Base-by-base conservation (phyloP, 53 echinoderm and acorn worm species). In the Glandiceps talaboti region DNA sequence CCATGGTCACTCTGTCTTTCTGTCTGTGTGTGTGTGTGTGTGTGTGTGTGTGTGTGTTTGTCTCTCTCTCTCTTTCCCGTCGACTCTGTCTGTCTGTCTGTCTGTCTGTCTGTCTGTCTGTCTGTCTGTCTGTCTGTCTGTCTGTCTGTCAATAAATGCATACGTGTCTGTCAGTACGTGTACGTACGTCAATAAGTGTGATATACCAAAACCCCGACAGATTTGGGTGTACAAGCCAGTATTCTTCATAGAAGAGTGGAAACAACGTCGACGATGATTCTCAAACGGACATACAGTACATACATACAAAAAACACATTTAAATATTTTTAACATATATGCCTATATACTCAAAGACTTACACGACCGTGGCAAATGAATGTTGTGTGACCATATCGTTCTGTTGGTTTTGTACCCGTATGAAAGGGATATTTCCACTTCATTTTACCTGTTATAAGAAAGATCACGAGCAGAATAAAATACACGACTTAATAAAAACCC, bases 371-470 rank as follows among this genome's bases (percentile, higher is more conserved):
- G 32, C 80, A 85, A 14, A 82, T 88, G 74, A 85, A 84, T 14
- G 90, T 82, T 26, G 88, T 77, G 27, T 90, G 90, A 12, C 90
- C 90, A 29, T 79, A 90, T 30, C 90, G 82, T 85, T 78, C 79
- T 14, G 76, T 79, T 26, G 90, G 85, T n/a, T 84, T 79, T n/a
- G 78, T 76, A 1, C 90, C 90, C 0, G 87, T 83, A 74, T 79
- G 87, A 33, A 90, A 87, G 14, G 90, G 90, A 10, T 85, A 74
- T 45, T 90, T 90, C 90, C 90, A 90, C 79, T 90, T 90, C 77
- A 82, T 80, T 30, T 87, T 87, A 74, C 84, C 90, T 90, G 73
- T n/a, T n/a, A n/a, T n/a, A n/a, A n/a, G n/a, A n/a, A n/a, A n/a
- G n/a, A n/a, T n/a, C n/a, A n/a, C n/a, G n/a, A n/a, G n/a, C n/a